These are phyloP conservation scores for Rhaphigaster nebulosa DNA, from an alignment of 2,888 invertebrate species.

Conservation along the genomic window DNA sequence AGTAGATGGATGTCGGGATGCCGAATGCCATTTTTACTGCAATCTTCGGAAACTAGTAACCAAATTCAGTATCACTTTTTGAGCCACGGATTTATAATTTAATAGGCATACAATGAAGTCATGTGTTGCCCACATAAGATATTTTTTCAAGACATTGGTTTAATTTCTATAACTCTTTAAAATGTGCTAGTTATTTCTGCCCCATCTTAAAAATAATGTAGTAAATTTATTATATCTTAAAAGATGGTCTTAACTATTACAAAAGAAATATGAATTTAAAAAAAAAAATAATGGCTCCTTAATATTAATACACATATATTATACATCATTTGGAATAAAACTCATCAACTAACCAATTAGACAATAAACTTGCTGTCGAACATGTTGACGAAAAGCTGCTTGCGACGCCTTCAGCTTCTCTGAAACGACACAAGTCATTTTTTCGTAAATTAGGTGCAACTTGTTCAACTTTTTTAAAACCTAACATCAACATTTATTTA, in stretches of 20 bases:
- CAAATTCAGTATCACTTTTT: too few relatives aligned
- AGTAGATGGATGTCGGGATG: too few relatives aligned
- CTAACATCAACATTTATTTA: neutral
- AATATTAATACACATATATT: constrained; percentile 29
- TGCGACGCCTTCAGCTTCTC: constrained; percentile 61
- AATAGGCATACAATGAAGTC: too few relatives aligned
- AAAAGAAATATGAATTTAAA: neutral
- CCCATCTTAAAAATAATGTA: too few relatives aligned
- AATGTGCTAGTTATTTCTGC: too few relatives aligned
- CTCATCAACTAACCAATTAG: constrained; percentile 63
- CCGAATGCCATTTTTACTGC: too few relatives aligned
- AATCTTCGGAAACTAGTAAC: too few relatives aligned
- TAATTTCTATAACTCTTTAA: too few relatives aligned
- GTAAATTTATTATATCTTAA: neutral
- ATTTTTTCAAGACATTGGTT: too few relatives aligned
- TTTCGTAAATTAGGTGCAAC: constrained; percentile 26
- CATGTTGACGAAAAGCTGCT: constrained; percentile 66
- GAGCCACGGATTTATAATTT: too few relatives aligned
- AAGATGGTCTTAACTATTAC: neutral
- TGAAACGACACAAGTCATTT: constrained; percentile 58
- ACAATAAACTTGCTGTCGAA: constrained; percentile 66
- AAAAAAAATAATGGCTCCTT: neutral
- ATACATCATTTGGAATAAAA: constrained; percentile 37
- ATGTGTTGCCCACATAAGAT: too few relatives aligned
- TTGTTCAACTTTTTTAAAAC: constrained; percentile 23